Evolutionary conservation across 2,113 vertebrate genomes (phyloP).

Genomic region (Upupa epops): DNA sequence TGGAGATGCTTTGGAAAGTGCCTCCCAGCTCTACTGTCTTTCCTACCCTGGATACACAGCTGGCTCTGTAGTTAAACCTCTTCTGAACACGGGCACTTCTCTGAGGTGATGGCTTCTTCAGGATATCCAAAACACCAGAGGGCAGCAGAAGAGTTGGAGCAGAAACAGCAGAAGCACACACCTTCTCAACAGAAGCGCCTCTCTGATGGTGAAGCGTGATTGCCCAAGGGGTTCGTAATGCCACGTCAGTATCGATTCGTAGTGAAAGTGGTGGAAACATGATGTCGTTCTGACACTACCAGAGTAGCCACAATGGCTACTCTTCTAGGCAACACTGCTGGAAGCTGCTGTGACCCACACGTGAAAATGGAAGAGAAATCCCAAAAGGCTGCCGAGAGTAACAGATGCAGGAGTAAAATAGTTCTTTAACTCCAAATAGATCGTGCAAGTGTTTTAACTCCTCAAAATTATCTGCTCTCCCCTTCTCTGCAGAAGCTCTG

Average conservation of each 20-base stretch:
- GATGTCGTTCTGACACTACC: neutral
- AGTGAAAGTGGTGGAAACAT: neutral
- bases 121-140: constrained; percentile 47
- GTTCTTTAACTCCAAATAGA: neutral
- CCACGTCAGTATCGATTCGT: neutral
- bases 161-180: neutral
- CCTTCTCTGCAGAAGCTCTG: neutral
- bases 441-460: neutral
- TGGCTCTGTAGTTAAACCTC: neutral
- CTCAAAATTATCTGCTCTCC: neutral
- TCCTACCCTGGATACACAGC: neutral
- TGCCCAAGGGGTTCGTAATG: neutral
- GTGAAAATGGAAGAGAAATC: neutral
- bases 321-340: neutral
- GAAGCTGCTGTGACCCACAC: neutral
- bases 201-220: neutral
- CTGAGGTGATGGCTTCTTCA: neutral
- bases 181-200: neutral
- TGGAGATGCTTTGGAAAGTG: neutral
- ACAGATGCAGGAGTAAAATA: neutral
- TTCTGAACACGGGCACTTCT: neutral
- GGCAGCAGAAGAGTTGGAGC: constrained; percentile 51
- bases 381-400: neutral
- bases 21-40: neutral
- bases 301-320: neutral